Percentiles rank a stretch among this genome's conserved stretches.
Evolutionary conservation across 2,888 invertebrate genomes (phyloP).

Genomic region (Halictus ligatus): DNA sequence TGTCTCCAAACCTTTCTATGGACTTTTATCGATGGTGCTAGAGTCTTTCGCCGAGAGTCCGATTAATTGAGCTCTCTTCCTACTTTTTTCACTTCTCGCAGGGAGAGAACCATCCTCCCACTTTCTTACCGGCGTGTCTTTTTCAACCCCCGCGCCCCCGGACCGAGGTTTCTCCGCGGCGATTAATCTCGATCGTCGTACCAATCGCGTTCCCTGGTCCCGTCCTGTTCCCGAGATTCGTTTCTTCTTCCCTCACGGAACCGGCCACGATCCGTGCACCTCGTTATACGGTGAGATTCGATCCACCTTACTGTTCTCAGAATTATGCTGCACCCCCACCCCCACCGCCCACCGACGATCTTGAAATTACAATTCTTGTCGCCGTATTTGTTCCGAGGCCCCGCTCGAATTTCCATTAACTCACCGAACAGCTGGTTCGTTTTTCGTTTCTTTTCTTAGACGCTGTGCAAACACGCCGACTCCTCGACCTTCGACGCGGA

Average conservation of each 20-base stretch:
- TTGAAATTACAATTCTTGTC: conserved; percentile 8
- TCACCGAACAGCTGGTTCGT: neutral
- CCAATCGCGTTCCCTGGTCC: conserved; percentile 57
- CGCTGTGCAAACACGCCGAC: neutral
- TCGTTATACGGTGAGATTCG: neutral
- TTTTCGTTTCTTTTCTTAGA: neutral
- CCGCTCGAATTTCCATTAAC: conserved; percentile 4
- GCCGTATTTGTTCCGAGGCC: conserved; percentile 7
- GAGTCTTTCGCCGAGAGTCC: conserved; percentile 68
- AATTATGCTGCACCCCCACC: neutral
- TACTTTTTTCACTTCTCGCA: conserved; percentile 65
- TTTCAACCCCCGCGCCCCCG: conserved; percentile 48
- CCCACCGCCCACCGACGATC: neutral
- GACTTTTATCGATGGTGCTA: conserved; percentile 77
- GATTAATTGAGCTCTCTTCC: conserved; percentile 73
- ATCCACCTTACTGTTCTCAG: neutral
- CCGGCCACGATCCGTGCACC: conserved; percentile 27
- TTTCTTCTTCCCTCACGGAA: conserved; percentile 39
- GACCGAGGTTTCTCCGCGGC: conserved; percentile 48
- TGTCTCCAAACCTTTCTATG: conserved; percentile 60
- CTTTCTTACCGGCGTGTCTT: conserved; percentile 59
- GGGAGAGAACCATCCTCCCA: conserved; percentile 52
- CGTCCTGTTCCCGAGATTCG: conserved; percentile 45
- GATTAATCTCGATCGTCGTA: conserved; percentile 69
- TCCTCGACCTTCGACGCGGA: neutral